Base-by-base conservation (phyloP, 2,113 vertebrate species). In the Oxygymnocypris stewartii region DNA sequence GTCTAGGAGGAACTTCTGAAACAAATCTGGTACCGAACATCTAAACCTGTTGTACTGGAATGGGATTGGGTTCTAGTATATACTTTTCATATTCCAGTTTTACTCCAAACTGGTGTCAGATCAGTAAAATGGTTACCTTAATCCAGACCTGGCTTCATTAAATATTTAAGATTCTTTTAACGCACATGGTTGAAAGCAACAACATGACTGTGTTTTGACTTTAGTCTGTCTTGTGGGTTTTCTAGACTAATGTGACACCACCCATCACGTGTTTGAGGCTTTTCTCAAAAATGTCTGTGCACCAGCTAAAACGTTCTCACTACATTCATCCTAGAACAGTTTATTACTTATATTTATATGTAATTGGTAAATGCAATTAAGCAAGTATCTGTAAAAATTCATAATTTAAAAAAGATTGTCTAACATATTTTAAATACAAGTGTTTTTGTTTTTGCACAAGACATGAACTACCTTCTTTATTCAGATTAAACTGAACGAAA, bases 211-310 rank as follows among this genome's bases (percentile, higher is more conserved):
- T 59, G 57, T 61, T 61, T 61, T n/a, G 57, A 61, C 57, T 61
- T 61, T 23, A 61, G 57, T 59, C 57, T 9, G 57, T 61, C 57
- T 61, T 0, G 20, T 23, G 20, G 57, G 23, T 61, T 61, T n/a
- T 61, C 69, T 35, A 75, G 73, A 75, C 42, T 71, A 73, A 16
- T 67, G 63, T 51, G 16, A 61, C 74, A 79, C 31, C 51, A 73
- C 37, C 51, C 74, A 73, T 87, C 61, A 49, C 47, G n/a, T 78
- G 18, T 84, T 75, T 47, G 9, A 61, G 54, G 35, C 31, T 37
- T 61, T 31, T 40, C 18, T 54, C 57, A 61, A 23, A 79, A 61
- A 61, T 73, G 9, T 40, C 69, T 73, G 23, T 73, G 73, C 42
- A 25, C 13, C 40, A 25, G 23, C 40, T 75, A 44, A 75, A 65